Evolutionary conservation across 2,888 invertebrate genomes (phyloP).

Genomic region (Tiliacea citrago): DNA sequence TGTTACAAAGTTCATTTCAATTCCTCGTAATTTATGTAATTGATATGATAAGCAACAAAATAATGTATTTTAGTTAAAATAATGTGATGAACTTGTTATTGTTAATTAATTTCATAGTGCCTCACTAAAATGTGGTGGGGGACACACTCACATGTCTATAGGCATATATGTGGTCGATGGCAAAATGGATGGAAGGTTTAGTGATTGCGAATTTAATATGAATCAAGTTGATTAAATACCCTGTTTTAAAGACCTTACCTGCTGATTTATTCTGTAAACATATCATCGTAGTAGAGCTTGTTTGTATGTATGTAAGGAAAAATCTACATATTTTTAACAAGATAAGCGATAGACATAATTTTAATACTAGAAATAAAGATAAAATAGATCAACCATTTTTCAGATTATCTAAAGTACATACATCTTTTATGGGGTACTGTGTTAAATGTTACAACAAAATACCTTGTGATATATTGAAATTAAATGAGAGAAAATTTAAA

Average conservation of each 20-base stretch:
- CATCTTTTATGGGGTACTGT: too few species aligned
- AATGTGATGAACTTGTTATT: constrained; percentile 14
- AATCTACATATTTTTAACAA: too few species aligned
- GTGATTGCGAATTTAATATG: background rate
- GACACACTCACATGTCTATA: background rate
- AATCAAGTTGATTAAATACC: background rate
- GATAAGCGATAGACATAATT: too few species aligned
- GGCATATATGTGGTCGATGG: background rate
- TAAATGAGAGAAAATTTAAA: too few species aligned
- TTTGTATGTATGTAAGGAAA: too few species aligned
- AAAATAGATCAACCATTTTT: too few species aligned
- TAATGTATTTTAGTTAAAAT: constrained; percentile 11
- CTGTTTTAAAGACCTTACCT: background rate
- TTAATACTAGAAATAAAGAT: too few species aligned
- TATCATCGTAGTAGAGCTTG: too few species aligned
- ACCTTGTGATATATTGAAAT: too few species aligned
- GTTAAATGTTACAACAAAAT: too few species aligned
- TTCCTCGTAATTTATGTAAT: background rate
- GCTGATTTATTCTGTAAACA: too few species aligned
- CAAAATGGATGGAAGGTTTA: background rate
- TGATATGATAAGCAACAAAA: constrained; percentile 4
- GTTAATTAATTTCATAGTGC: constrained; percentile 29
- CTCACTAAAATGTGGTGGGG: constrained; percentile 26
- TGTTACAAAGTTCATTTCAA: background rate
- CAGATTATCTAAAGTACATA: too few species aligned